Percentiles rank a stretch among this genome's conserved stretches.
Conservation (phyloP, 2,113 vertebrate species). For the Choloepus hoffmanni region DNA sequence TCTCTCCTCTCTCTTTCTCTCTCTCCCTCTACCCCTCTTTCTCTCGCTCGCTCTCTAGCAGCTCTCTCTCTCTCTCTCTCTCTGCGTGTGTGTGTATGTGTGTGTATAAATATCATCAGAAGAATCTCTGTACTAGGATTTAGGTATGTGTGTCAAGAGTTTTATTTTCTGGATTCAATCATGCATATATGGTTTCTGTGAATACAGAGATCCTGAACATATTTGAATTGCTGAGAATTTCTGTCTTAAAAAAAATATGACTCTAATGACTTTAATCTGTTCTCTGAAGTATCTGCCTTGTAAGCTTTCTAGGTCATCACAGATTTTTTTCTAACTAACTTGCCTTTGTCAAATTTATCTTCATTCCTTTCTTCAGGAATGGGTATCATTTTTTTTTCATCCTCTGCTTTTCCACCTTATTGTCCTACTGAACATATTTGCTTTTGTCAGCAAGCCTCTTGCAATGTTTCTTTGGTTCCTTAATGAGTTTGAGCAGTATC, state of each 20-base stretch:
- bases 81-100: no score
- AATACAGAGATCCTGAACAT: neutral
- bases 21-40: no score
- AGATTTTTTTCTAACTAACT: neutral
- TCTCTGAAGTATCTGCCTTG: neutral
- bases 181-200: neutral
- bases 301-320: neutral
- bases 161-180: neutral
- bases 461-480: neutral
- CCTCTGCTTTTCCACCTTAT: neutral
- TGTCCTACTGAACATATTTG: neutral
- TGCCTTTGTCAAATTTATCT: neutral
- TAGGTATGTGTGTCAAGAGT: neutral
- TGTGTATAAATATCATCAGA: neutral
- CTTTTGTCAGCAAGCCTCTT: slow-evolving; percentile 2
- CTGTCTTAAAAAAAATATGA: slow-evolving; percentile 4
- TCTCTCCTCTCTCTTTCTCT: no score
- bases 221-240: slow-evolving; percentile 14
- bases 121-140: neutral
- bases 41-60: no score
- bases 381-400: neutral
- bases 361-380: neutral
- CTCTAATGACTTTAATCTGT: neutral
- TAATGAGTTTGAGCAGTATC: neutral
- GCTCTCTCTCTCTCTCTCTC: no score